Conservation (phyloP, 1,140 invertebrate genomes). For the Myzus persicae region DNA sequence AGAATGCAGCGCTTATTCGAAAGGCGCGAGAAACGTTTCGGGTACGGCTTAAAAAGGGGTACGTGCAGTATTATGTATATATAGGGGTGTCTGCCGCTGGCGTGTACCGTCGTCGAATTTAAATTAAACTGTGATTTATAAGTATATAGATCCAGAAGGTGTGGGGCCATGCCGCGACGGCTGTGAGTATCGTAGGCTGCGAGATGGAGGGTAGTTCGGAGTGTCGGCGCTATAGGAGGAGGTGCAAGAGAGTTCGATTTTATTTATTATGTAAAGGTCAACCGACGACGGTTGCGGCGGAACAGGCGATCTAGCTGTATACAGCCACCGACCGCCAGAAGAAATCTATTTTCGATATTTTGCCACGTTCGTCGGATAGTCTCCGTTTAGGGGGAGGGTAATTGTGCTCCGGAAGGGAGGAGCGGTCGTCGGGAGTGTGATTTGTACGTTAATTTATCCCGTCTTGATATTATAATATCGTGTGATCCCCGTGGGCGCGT, state of each 20-base stretch:
- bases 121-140: constrained; percentile 57
- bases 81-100: neutral
- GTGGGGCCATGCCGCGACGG: neutral
- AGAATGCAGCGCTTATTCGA: no score
- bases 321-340: no score
- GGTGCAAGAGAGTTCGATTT: constrained; percentile 11
- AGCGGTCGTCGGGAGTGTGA: neutral
- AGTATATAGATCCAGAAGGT: neutral
- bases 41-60: neutral
- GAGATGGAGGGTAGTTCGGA: neutral
- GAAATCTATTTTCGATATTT: constrained; percentile 22
- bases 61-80: neutral
- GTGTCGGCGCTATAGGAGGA: neutral
- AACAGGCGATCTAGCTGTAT: neutral
- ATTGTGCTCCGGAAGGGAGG: neutral
- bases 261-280: constrained; percentile 52
- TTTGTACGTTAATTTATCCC: neutral
- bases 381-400: no score
- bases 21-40: neutral
- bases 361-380: neutral
- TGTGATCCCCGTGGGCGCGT: neutral
- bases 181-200: neutral
- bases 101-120: constrained; percentile 46
- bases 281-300: neutral
- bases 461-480: neutral